Evolutionary conservation across 1,140 invertebrate genomes (phyloP).

Genomic region (Drosophila varians): DNA sequence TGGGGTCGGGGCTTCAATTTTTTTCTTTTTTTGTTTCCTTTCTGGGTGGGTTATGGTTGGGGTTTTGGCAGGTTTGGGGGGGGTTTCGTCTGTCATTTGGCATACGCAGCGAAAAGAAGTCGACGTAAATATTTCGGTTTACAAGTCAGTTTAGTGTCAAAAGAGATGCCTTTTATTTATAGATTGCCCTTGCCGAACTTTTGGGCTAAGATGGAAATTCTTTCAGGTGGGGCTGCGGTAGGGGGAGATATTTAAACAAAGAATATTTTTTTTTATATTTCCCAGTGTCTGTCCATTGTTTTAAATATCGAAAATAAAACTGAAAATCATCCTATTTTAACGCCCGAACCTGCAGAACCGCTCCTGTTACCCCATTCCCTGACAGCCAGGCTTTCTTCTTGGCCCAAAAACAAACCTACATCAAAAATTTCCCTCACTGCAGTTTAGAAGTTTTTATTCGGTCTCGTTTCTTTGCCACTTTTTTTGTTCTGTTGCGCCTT

Average conservation of each 20-base stretch:
- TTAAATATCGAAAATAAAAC: neutral
- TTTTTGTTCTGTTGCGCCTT: neutral
- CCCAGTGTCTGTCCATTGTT: too few relatives aligned
- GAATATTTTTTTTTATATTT: too few relatives aligned
- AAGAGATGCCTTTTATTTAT: slow-evolving; percentile 72
- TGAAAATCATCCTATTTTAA: neutral
- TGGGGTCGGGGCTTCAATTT: slow-evolving; percentile 23
- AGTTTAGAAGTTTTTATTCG: slow-evolving; percentile 66
- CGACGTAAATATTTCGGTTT: slow-evolving; percentile 73
- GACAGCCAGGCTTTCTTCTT: slow-evolving; percentile 22
- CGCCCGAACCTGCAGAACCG: slow-evolving; percentile 16
- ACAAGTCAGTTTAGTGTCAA: slow-evolving; percentile 79
- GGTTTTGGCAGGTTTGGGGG: slow-evolving; percentile 5
- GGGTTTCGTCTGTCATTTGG: slow-evolving; percentile 62
- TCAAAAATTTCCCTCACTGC: slow-evolving; percentile 63
- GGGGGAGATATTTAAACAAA: too few relatives aligned
- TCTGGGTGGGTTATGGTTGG: neutral
- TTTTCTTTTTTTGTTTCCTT: slow-evolving; percentile 6
- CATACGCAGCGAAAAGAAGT: slow-evolving; percentile 39
- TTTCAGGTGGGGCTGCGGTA: slow-evolving; percentile 6
- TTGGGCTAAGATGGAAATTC: neutral
- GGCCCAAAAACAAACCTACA: slow-evolving; percentile 57
- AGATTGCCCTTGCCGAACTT: slow-evolving; percentile 43
- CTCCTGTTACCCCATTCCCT: slow-evolving; percentile 34
- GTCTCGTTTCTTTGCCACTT: slow-evolving; percentile 9